Percentiles rank a stretch among this genome's conserved stretches.
Evolutionary conservation across 2,888 invertebrate species (phyloP).

Genomic region (Nephrotoma appendiculata): DNA sequence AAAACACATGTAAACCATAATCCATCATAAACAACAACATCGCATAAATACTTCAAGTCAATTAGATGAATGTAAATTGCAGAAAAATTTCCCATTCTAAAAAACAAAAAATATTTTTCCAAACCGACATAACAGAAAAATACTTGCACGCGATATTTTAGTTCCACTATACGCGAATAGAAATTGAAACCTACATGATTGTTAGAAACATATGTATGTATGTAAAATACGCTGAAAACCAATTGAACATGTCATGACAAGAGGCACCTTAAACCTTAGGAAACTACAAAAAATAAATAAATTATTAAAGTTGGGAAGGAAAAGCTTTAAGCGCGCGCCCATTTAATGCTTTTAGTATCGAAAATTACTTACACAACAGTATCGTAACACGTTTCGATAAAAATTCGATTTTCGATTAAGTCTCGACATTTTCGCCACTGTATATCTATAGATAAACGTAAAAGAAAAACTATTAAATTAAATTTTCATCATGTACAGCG

Average conservation of each 20-base stretch:
- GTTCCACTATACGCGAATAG: background rate
- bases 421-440: background rate
- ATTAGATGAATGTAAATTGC: background rate
- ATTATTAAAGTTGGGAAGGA: background rate
- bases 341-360: background rate
- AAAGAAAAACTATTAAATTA: background rate
- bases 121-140: background rate
- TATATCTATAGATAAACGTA: background rate
- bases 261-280: background rate
- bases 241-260: background rate
- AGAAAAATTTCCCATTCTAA: background rate
- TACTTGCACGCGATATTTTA: background rate
- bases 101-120: background rate
- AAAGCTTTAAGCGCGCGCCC: background rate
- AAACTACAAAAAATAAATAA: background rate
- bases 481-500: background rate
- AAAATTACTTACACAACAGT: background rate
- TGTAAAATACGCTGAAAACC: background rate
- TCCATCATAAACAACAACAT: background rate
- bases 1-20: background rate
- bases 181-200: background rate
- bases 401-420: background rate
- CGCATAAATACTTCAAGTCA: background rate
- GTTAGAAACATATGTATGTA: background rate
- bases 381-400: background rate